These are phyloP conservation scores for Corythornis leucogaster DNA, from an alignment of 2,797 vertebrate species.

Conservation along the genomic window DNA sequence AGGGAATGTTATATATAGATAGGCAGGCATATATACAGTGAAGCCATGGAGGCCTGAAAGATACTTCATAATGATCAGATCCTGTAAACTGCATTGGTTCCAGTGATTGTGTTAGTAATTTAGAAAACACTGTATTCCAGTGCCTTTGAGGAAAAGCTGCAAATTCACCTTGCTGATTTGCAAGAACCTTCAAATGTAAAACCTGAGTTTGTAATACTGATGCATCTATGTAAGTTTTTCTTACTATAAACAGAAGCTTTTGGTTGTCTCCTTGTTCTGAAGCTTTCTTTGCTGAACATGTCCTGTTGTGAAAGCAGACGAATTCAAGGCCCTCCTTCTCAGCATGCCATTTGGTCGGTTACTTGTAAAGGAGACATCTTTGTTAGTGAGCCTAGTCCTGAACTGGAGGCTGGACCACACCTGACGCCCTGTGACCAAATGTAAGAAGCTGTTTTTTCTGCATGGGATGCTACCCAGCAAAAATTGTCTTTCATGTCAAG, in stretches of 20 bases:
- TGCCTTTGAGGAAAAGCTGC: slow-evolving; percentile 12
- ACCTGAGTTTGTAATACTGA: background rate
- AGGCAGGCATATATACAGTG: background rate
- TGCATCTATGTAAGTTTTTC: background rate
- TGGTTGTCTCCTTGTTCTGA: background rate
- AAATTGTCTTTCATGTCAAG: background rate
- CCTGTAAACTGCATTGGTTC: background rate
- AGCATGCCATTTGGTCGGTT: slow-evolving; percentile 93
- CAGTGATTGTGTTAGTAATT: background rate
- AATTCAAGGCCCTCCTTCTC: slow-evolving; percentile 89
- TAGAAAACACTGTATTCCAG: background rate
- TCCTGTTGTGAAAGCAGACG: slow-evolving; percentile 92
- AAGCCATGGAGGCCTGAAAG: background rate
- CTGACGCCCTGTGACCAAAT: slow-evolving; percentile 91
- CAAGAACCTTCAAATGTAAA: background rate
- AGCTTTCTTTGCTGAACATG: slow-evolving; percentile 91
- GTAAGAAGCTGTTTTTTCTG: slow-evolving; percentile 80
- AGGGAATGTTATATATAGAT: background rate
- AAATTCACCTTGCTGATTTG: background rate
- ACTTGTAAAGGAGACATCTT: slow-evolving; percentile 98
- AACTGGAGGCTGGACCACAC: slow-evolving; percentile 85
- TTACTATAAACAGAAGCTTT: background rate
- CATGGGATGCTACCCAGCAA: background rate
- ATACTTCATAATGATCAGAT: background rate
- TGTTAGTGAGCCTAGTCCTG: slow-evolving; percentile 89